These are phyloP conservation scores for Epinotia bilunana DNA, from an alignment of 2,888 invertebrate species.

Conservation along the genomic window DNA sequence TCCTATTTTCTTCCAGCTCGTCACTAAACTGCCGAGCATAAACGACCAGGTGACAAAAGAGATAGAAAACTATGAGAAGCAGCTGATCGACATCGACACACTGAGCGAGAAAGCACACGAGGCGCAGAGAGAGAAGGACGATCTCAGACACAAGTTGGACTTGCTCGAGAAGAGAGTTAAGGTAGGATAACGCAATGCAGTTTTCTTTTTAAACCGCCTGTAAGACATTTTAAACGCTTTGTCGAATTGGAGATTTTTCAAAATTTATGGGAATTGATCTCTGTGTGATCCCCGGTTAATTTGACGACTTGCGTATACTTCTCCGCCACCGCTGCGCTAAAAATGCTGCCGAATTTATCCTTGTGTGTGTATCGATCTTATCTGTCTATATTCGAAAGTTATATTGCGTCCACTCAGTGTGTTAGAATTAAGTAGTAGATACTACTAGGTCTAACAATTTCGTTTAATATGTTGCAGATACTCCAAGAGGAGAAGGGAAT, in stretches of 20 bases:
- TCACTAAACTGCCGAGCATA: conserved; percentile 86
- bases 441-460: background rate
- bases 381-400: too few relatives aligned
- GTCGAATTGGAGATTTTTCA: background rate
- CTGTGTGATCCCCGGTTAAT: too few relatives aligned
- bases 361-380: too few relatives aligned
- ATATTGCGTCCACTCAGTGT: too few relatives aligned
- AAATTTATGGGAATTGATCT: too few relatives aligned
- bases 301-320: too few relatives aligned
- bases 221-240: background rate
- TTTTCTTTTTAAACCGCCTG: background rate
- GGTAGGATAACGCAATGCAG: conserved; percentile 65
- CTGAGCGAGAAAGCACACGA: conserved; percentile 88
- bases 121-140: conserved; percentile 87
- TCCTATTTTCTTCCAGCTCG: conserved; percentile 77
- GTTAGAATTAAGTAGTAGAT: background rate
- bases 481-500: conserved; percentile 91
- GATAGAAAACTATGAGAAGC: conserved; percentile 90
- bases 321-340: too few relatives aligned
- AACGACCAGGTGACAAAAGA: conserved; percentile 87
- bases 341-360: too few relatives aligned
- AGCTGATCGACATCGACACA: conserved; percentile 91
- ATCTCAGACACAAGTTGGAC: conserved; percentile 87
- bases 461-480: conserved; percentile 76
- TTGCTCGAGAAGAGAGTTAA: conserved; percentile 89